phyloP scores from a whole-genome alignment of 1,140 invertebrate species.

The Drosophila serrata region DNA sequence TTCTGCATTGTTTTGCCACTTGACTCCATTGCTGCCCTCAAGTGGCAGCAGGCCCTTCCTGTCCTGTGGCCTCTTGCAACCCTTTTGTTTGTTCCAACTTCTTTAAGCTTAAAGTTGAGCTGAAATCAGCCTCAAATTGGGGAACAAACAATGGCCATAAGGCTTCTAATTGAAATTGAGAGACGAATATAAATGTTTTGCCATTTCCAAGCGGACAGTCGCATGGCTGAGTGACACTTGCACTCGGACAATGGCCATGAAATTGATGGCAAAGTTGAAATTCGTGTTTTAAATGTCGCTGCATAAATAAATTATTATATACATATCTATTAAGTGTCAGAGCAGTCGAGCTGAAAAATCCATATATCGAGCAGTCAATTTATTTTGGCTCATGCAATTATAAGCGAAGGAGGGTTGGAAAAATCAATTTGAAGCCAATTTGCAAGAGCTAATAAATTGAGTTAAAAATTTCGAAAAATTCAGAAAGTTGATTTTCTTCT shows the following conservation, averaged over 20 bases:
- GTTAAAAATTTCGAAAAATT: constrained; percentile 74
- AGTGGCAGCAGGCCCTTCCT: constrained; percentile 42
- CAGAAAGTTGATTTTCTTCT: constrained; percentile 46
- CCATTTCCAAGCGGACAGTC: constrained; percentile 65
- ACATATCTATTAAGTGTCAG: constrained; percentile 12
- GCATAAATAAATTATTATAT: constrained; percentile 36
- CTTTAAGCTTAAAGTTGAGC: constrained; percentile 29
- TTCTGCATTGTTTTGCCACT: constrained; percentile 78
- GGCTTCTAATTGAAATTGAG: constrained; percentile 42
- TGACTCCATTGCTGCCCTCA: constrained; percentile 80
- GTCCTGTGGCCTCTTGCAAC: constrained; percentile 45
- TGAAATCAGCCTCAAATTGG: constrained; percentile 6
- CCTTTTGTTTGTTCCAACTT: constrained; percentile 21
- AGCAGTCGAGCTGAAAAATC: constrained; percentile 34
- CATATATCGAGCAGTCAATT: constrained; percentile 62
- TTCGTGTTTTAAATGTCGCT: constrained; percentile 71
- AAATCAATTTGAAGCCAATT: constrained; percentile 80
- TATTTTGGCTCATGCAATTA: constrained; percentile 53
- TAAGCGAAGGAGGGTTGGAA: constrained; percentile 16
- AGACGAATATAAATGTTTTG: constrained; percentile 67
- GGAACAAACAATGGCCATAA: constrained; percentile 34
- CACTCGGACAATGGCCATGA: constrained; percentile 59
- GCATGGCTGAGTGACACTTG: constrained; percentile 39
- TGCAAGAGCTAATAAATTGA: constrained; percentile 75
- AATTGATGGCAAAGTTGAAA: constrained; percentile 62